Conservation (phyloP, 2,888 invertebrate genomes). For the Nysson spinosus region DNA sequence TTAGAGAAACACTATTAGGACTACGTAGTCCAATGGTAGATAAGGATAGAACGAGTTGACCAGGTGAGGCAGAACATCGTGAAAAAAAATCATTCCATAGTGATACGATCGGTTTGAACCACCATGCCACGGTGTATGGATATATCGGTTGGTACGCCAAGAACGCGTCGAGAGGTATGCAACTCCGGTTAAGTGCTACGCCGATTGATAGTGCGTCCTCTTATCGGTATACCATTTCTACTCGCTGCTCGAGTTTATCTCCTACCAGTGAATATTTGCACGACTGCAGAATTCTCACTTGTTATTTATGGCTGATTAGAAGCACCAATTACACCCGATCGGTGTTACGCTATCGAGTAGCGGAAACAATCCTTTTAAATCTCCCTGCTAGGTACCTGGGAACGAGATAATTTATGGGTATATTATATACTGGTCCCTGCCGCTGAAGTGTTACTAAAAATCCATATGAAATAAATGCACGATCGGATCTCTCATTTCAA, state of each 20-base stretch:
- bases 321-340: constrained; percentile 32
- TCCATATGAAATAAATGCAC: too few species aligned
- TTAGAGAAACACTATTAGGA: neutral
- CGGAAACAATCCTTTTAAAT: too few species aligned
- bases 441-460: too few species aligned
- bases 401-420: too few species aligned
- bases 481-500: too few species aligned
- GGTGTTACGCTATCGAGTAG: constrained; percentile 38
- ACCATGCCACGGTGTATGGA: constrained; percentile 7
- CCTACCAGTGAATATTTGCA: constrained; percentile 2
- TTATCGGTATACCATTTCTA: constrained; percentile 48
- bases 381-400: too few species aligned
- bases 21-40: neutral
- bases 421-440: too few species aligned
- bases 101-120: constrained; percentile 46
- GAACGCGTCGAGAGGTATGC: constrained; percentile 58
- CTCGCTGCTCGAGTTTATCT: constrained; percentile 26
- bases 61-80: constrained; percentile 18
- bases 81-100: constrained; percentile 37
- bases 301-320: constrained; percentile 40
- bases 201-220: constrained; percentile 54
- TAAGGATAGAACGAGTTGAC: neutral
- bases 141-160: constrained; percentile 46
- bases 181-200: constrained; percentile 38
- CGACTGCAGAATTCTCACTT: constrained; percentile 23